Percentiles rank a stretch among this genome's conserved stretches.
These are phyloP conservation scores for Melanotus villosus DNA, from an alignment of 2,888 invertebrate species.

Conservation along the genomic window DNA sequence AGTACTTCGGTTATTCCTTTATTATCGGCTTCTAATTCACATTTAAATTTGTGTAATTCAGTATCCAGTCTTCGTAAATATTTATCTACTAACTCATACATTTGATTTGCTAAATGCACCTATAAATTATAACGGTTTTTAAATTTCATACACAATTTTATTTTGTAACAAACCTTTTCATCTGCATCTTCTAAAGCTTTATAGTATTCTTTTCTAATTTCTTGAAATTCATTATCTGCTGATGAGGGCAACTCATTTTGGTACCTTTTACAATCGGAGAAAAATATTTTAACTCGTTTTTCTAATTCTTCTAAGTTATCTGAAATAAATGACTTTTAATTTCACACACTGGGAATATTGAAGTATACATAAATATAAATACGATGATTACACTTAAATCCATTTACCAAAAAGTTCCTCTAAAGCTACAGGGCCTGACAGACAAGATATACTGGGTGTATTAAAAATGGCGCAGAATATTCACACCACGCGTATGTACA, in stretches of 20 bases:
- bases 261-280: constrained; percentile 83
- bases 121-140: constrained; percentile 39
- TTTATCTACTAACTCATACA: constrained; percentile 95
- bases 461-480: too few relatives aligned
- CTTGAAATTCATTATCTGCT: constrained; percentile 87
- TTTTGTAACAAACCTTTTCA: constrained; percentile 79
- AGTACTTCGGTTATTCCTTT: constrained; percentile 96
- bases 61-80: constrained; percentile 90
- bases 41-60: constrained; percentile 97
- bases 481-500: too few relatives aligned
- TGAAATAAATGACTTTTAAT: constrained; percentile 62
- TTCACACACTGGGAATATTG: background rate
- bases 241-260: constrained; percentile 78
- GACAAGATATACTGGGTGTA: too few relatives aligned
- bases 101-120: constrained; percentile 90
- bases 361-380: too few relatives aligned
- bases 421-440: too few relatives aligned
- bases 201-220: constrained; percentile 89
- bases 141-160: background rate
- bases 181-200: constrained; percentile 95
- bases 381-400: too few relatives aligned
- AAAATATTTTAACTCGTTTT: constrained; percentile 89
- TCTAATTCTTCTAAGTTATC: constrained; percentile 94
- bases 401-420: too few relatives aligned
- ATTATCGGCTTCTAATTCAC: constrained; percentile 98